Base-by-base conservation (phyloP, 2,797 vertebrate species). In the Intellagama lesueurii region DNA sequence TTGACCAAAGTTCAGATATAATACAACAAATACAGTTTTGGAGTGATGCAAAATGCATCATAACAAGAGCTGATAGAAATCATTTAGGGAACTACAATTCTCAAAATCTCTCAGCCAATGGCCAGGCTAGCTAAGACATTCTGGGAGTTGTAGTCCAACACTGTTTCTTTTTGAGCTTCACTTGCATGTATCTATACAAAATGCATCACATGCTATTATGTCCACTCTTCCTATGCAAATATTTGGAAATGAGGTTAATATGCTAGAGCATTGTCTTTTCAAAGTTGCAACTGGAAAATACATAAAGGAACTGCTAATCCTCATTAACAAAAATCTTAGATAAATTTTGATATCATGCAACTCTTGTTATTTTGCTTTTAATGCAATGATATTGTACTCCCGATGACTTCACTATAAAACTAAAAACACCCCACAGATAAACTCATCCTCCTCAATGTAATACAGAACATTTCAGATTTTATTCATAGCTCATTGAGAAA, bases 391-490 rank as follows among this genome's bases (percentile, higher is more conserved):
- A 88, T 85, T 11, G 93, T 88, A 90, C 92, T 87, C 56, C 92
- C 93, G 22, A 86, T 88, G 0, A 68, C 86, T 91, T 93, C 86
- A 89, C 72, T 83, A 83, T 91, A 92, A 93, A 93, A 90, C 19
- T 88, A 81, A 88, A 76, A 90, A 40, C 26, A 89, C 84, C 93
- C 91, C 72, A 81, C 5, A 91, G 2, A 0, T 91, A 92, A 88
- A 30, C 52, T 86, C 66, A 84, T 91, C 72, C 19, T 91, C 72
- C 83, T 87, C 88, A 94, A 90, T 49, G 86, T 86, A 92, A 90
- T 83, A 88, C 80, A 82, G 92, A 84, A 87, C 68, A 90, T 88
- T 77, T 94, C 85, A 87, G 40, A 87, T 93, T 95, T 95, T 91
- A 88, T 95, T 91, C 88, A 93, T 87, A 95, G 88, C 9, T 85